Percentiles rank a stretch among this genome's conserved stretches.
Evolutionary conservation across 2,797 vertebrate species (phyloP).

Genomic region (Pipistrellus nathusii): DNA sequence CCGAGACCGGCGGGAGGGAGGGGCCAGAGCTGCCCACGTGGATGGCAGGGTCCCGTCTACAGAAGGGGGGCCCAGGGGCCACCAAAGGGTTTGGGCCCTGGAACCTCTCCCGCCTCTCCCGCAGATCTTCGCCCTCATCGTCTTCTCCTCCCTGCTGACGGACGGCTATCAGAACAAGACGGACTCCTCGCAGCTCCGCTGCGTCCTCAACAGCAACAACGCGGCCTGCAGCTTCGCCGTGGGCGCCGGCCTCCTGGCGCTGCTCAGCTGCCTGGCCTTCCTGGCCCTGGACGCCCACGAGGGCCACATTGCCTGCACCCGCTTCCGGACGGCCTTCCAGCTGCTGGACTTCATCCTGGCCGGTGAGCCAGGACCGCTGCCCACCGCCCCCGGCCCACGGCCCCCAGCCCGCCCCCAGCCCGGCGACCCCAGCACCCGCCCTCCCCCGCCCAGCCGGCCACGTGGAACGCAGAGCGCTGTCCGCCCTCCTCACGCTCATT

Average conservation of each 20-base stretch:
- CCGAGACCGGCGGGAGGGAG: neutral
- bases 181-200: constrained; percentile 76
- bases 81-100: fast-evolving
- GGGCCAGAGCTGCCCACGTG: neutral
- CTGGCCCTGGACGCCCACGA: constrained; percentile 73
- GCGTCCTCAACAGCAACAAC: constrained; percentile 80
- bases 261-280: constrained; percentile 79
- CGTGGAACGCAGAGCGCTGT: neutral
- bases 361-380: constrained; percentile 59
- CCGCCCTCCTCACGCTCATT: neutral
- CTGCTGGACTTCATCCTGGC: constrained; percentile 82
- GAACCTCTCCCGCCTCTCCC: fast-evolving
- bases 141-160: constrained; percentile 82
- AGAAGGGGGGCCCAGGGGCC: too few species aligned
- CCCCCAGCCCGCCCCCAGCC: too few species aligned
- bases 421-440: neutral
- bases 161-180: constrained; percentile 83
- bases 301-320: constrained; percentile 7
- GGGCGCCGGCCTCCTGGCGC: constrained; percentile 72
- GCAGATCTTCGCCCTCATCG: constrained; percentile 82
- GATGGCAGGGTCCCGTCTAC: fast-evolving
- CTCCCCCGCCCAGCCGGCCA: fast-evolving
- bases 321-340: constrained; percentile 73
- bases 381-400: too few species aligned
- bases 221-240: constrained; percentile 78